Evolutionary conservation across 1,140 invertebrate species (phyloP).

Genomic region (Tribolium castaneum): DNA sequence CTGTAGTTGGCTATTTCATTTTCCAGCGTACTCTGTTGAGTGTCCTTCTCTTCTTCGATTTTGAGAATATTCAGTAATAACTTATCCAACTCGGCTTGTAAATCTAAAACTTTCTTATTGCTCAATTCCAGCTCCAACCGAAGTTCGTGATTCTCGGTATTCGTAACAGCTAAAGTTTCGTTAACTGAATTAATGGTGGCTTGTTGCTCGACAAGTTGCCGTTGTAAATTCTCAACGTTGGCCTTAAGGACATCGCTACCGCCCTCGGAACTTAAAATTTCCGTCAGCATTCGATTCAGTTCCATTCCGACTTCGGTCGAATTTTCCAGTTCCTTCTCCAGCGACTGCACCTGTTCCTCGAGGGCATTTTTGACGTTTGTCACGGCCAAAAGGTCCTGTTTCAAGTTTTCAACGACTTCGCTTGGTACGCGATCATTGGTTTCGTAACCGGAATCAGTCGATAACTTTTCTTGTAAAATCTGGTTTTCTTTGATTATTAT

Average conservation of each 20-base stretch:
- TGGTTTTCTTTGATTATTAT: slow-evolving; percentile 72
- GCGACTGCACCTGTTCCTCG: slow-evolving; percentile 68
- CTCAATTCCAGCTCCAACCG: slow-evolving; percentile 65
- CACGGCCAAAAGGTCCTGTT: slow-evolving; percentile 69
- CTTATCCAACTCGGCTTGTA: slow-evolving; percentile 65
- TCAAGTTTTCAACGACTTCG: slow-evolving; percentile 74
- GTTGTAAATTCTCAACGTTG: slow-evolving; percentile 72
- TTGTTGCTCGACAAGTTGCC: slow-evolving; percentile 72
- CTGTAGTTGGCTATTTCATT: slow-evolving; percentile 53
- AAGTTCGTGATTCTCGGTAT: slow-evolving; percentile 68
- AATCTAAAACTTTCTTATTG: slow-evolving; percentile 63
- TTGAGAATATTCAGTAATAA: slow-evolving; percentile 60
- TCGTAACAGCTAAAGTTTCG: slow-evolving; percentile 65
- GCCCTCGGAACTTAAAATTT: slow-evolving; percentile 70
- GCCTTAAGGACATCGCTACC: slow-evolving; percentile 71
- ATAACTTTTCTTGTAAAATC: slow-evolving; percentile 73
- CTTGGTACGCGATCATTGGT: slow-evolving; percentile 71
- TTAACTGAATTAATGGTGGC: slow-evolving; percentile 67
- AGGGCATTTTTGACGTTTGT: slow-evolving; percentile 62
- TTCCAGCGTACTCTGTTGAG: slow-evolving; percentile 60
- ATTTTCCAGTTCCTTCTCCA: slow-evolving; percentile 74
- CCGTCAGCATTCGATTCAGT: slow-evolving; percentile 73
- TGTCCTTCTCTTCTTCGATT: slow-evolving; percentile 62
- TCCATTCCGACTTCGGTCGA: slow-evolving; percentile 74
- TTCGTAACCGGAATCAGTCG: slow-evolving; percentile 67